A percentile compares a stretch with the other conserved stretches of the same genome.
These are phyloP conservation scores for Myotis planiceps DNA, from an alignment of 2,797 vertebrate species.

Conservation along the genomic window DNA sequence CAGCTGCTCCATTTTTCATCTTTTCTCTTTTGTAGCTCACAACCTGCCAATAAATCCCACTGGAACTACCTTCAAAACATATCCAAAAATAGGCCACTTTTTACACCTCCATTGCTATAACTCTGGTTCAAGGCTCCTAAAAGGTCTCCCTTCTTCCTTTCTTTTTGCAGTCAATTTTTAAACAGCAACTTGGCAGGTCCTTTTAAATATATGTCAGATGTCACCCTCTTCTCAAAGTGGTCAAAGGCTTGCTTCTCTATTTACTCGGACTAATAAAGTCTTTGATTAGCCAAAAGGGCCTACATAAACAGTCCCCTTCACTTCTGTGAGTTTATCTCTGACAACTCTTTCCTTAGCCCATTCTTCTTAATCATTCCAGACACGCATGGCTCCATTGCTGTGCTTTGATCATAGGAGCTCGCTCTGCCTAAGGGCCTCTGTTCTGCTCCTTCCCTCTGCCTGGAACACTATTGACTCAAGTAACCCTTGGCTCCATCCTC, in stretches of 20 bases:
- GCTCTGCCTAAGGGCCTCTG: neutral
- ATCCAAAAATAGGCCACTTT: neutral
- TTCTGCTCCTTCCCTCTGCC: no score
- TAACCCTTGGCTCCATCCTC: no score
- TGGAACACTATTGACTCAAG: neutral
- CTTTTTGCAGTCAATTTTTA: neutral
- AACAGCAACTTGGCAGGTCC: neutral
- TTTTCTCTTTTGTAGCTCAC: neutral
- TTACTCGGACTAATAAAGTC: neutral
- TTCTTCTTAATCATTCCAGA: neutral
- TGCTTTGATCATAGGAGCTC: neutral
- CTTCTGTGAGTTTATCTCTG: neutral
- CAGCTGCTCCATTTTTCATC: neutral
- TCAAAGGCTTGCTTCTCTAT: neutral
- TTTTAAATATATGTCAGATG: constrained; percentile 11
- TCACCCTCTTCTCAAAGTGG: neutral
- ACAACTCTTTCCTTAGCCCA: neutral
- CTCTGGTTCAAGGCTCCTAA: neutral
- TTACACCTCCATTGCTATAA: neutral
- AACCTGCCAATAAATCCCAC: neutral
- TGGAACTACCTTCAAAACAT: neutral
- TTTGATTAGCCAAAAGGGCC: neutral
- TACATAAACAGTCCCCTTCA: neutral
- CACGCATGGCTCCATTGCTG: neutral
- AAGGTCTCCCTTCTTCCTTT: neutral